phyloP scores from a whole-genome alignment of 2,888 invertebrate genomes.

The Portevinia maculata region DNA sequence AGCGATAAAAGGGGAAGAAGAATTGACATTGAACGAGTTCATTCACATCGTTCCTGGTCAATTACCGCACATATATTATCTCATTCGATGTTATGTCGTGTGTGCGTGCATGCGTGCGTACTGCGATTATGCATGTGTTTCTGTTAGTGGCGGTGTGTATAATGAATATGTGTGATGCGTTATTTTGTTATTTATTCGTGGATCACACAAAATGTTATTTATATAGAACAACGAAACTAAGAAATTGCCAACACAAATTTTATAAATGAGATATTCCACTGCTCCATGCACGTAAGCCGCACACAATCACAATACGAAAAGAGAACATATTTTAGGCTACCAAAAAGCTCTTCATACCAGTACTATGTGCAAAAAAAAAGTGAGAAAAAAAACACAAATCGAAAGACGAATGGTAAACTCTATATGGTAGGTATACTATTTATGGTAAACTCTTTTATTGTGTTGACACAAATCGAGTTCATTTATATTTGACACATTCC shows the following conservation, averaged over 20 bases:
- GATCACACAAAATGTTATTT: slow-evolving; percentile 1
- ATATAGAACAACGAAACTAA: slow-evolving; percentile 7
- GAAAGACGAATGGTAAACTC: too few species aligned
- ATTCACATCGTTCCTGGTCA: slow-evolving; percentile 82
- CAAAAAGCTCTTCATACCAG: slow-evolving; percentile 10
- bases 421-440: too few species aligned
- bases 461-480: slow-evolving; percentile 34
- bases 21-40: slow-evolving; percentile 83
- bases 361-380: slow-evolving; percentile 4
- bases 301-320: neutral
- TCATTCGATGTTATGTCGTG: slow-evolving; percentile 60
- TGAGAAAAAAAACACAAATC: too few species aligned
- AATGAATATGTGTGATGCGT: slow-evolving; percentile 9
- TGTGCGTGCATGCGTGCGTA: slow-evolving; percentile 31
- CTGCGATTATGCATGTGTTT: slow-evolving; percentile 14
- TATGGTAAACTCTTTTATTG: too few species aligned
- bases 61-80: slow-evolving; percentile 77
- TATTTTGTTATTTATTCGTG: slow-evolving; percentile 37
- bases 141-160: neutral
- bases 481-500: neutral
- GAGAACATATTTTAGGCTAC: slow-evolving; percentile 14
- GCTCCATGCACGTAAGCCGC: neutral
- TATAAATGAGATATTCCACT: slow-evolving; percentile 5
- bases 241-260: slow-evolving; percentile 2
- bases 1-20: slow-evolving; percentile 61